These are phyloP conservation scores for Euproctis similis DNA, from an alignment of 2,888 invertebrate species.

Conservation along the genomic window DNA sequence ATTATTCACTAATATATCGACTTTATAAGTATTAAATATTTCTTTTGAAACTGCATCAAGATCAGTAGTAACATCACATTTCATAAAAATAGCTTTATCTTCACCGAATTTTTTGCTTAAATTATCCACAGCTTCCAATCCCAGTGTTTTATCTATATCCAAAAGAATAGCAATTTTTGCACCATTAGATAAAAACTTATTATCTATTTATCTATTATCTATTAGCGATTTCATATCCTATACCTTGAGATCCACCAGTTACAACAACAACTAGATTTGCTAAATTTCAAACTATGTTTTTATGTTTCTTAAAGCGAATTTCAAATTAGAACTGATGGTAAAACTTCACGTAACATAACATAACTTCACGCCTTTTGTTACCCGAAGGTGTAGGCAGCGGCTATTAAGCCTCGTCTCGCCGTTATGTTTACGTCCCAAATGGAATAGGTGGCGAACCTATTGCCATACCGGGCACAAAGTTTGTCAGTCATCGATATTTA, in stretches of 20 bases:
- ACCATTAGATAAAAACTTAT: conserved; percentile 54
- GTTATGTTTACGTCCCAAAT: no score
- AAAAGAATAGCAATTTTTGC: conserved; percentile 20
- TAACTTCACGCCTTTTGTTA: no score
- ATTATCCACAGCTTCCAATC: conserved; percentile 5
- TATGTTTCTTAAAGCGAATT: no score
- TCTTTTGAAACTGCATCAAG: conserved; percentile 7
- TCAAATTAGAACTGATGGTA: no score
- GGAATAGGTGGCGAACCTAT: no score
- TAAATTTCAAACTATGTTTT: conserved; percentile 15
- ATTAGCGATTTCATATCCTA: conserved; percentile 68
- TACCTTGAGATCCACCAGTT: conserved; percentile 73
- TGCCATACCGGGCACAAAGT: no score
- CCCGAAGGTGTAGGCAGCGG: no score
- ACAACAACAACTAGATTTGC: conserved; percentile 36
- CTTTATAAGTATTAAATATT: conserved; percentile 9
- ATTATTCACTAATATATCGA: conserved; percentile 56
- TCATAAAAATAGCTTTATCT: conserved; percentile 16
- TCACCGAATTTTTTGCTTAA: conserved; percentile 11
- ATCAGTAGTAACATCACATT: conserved; percentile 27
- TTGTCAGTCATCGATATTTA: no score
- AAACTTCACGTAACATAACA: no score
- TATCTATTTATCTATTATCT: no score
- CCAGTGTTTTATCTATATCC: conserved; percentile 11
- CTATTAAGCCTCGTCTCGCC: no score